Conservation (phyloP, 2,797 vertebrate genomes). For the Spinibarbus caldwelli region DNA sequence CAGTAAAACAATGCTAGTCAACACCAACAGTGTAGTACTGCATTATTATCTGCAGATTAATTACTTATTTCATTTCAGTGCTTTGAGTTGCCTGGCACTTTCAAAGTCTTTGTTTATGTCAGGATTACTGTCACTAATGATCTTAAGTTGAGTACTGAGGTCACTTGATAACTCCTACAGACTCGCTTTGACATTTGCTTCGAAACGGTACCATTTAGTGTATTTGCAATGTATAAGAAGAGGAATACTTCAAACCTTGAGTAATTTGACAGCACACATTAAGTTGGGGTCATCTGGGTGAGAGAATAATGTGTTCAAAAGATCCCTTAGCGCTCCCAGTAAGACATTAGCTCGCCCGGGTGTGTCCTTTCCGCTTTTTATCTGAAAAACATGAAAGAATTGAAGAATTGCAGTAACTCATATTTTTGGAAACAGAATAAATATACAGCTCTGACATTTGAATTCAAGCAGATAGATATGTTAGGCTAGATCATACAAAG, state of each 20-base stretch:
- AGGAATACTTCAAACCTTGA: constrained; percentile 81
- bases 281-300: constrained; percentile 89
- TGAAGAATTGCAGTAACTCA: neutral
- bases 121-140: neutral
- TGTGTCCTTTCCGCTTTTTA: constrained; percentile 85
- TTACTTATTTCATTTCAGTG: neutral
- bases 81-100: neutral
- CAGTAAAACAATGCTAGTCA: constrained; percentile 23
- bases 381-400: constrained; percentile 70
- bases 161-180: neutral
- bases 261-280: constrained; percentile 91
- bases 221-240: neutral
- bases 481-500: neutral
- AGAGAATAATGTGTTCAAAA: constrained; percentile 85
- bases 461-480: neutral
- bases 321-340: constrained; percentile 84
- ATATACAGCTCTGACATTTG: neutral
- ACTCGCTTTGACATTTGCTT: neutral
- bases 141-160: neutral
- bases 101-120: neutral
- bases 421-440: neutral
- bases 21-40: neutral
- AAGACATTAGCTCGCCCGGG: constrained; percentile 85
- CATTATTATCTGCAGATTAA: neutral
- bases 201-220: neutral